Base-by-base conservation (phyloP, 2,797 vertebrate species). In the Apogon hyalosoma region DNA sequence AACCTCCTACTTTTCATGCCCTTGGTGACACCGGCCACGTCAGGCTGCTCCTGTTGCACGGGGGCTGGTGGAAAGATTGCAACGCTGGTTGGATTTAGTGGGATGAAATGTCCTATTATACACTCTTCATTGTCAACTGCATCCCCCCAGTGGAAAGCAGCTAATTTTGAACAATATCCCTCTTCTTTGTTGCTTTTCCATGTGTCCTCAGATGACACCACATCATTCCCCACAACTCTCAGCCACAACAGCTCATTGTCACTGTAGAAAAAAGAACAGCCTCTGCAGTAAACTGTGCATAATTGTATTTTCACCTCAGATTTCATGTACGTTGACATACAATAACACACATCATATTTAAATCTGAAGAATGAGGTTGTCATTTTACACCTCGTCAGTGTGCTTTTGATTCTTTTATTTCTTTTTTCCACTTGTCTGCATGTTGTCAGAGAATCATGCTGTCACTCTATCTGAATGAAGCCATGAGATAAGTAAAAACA, bases 111-210 rank as follows among this genome's bases (percentile, higher is more conserved):
- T 75, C 59, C 79, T 68, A 83, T 90, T 87, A 77, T 90, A 43
- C 41, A 63, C 61, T 76, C 72, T 72, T 69, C 18, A 7, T 65
- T 82, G 75, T 80, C 76, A 75, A 63, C 71, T 61, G 66, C 75
- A 69, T 57, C 67, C 82, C 80, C 77, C 59, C 79, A 59, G 0
- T 73, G 83, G 88, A 88, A 89, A 85, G 69, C 69, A 63, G 74
- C 78, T 66, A 13, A 61, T 69, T 80, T 43, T 41, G 75, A 87
- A 90, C 88, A 91, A 85, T 88, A 83, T 72, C 60, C 53, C 79
- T 63, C 55, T 86, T 71, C 58, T 80, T 51, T 69, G 40, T 16
- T 49, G 10, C 51, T 36, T 14, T 24, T 70, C 48, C 75, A 1
- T 55, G 36, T 81, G 86, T 82, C 86, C 83, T 83, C 79, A 41